Evolutionary conservation across 2,888 invertebrate species (phyloP).

Genomic region (Anticlea derivata): DNA sequence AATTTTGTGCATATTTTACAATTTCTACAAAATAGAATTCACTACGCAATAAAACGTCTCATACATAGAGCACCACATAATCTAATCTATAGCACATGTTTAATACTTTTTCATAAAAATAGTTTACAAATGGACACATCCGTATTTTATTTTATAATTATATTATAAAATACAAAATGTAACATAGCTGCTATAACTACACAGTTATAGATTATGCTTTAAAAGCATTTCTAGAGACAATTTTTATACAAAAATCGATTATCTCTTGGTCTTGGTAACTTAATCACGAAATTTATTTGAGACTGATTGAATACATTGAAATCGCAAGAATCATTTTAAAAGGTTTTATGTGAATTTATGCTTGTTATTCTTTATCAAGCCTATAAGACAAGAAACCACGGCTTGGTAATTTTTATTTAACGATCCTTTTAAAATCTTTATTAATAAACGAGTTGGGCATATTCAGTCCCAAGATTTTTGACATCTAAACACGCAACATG

Average conservation of each 20-base stretch:
- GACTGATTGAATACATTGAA: no score
- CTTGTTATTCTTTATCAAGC: no score
- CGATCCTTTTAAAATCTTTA: not conserved
- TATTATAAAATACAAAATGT: constrained; percentile 7
- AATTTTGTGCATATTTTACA: constrained; percentile 5
- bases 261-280: no score
- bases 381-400: no score
- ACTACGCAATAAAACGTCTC: constrained; percentile 35
- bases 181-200: constrained; percentile 18
- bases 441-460: no score
- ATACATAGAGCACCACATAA: constrained; percentile 54
- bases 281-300: no score
- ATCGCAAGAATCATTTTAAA: no score
- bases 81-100: constrained; percentile 35
- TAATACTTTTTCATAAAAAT: constrained; percentile 43
- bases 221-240: constrained; percentile 9
- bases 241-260: no score
- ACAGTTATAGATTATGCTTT: not conserved
- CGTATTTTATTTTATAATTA: constrained; percentile 25
- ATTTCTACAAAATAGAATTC: constrained; percentile 17
- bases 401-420: no score
- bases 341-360: no score
- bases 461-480: no score
- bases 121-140: constrained; percentile 9
- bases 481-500: no score